phyloP scores from a whole-genome alignment of 2,888 invertebrate genomes.

The Zhuqinia jingwanae region DNA sequence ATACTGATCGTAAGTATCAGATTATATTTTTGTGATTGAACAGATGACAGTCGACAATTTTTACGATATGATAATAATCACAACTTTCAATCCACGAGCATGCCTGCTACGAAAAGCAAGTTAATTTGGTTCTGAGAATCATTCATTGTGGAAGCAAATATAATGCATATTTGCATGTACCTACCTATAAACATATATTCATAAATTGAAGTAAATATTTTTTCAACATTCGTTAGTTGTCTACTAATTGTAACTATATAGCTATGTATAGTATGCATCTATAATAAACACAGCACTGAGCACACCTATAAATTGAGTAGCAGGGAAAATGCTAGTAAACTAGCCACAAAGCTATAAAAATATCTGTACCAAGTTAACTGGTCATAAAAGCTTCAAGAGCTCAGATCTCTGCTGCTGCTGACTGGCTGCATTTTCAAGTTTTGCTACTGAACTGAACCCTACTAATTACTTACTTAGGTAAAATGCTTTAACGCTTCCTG shows the following conservation, averaged over 20 bases:
- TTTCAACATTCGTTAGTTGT: too few relatives aligned
- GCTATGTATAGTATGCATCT: too few relatives aligned
- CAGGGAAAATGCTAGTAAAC: too few relatives aligned
- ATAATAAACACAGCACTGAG: too few relatives aligned
- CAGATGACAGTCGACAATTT: slow-evolving; percentile 44
- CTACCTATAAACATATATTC: too few relatives aligned
- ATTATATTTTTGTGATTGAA: slow-evolving; percentile 26
- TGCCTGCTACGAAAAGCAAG: background rate
- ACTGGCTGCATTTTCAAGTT: background rate
- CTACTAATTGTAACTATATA: too few relatives aligned
- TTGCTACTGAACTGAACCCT: background rate
- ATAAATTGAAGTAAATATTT: too few relatives aligned
- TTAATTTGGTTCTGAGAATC: background rate
- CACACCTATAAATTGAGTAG: too few relatives aligned
- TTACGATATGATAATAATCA: slow-evolving; percentile 36
- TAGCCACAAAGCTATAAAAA: background rate
- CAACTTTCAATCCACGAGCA: slow-evolving; percentile 5
- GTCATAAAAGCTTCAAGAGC: slow-evolving; percentile 1
- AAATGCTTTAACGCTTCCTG: slow-evolving; percentile 45
- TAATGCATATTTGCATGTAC: too few relatives aligned
- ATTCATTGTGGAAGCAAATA: too few relatives aligned
- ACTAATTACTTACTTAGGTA: slow-evolving; percentile 49
- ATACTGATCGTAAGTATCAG: too few relatives aligned
- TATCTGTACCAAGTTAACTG: background rate
- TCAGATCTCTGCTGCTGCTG: background rate